A percentile compares a stretch with the other conserved stretches of the same genome.
Evolutionary conservation across 2,888 invertebrate species (phyloP).

Genomic region (Pammene aurita): DNA sequence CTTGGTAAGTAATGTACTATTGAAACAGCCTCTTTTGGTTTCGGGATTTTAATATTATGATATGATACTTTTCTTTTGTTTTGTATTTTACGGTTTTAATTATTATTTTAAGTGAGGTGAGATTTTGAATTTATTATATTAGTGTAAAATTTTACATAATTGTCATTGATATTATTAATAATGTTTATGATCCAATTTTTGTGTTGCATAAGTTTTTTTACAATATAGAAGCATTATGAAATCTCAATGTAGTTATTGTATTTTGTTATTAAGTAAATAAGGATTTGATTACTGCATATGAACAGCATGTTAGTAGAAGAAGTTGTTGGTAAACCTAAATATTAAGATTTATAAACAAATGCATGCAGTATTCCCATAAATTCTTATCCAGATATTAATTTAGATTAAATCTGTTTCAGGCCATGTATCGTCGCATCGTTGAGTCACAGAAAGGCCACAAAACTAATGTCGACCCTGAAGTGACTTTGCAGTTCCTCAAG

Average conservation of each 20-base stretch:
- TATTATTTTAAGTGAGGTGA: constrained; percentile 10
- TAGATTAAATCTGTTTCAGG: constrained; percentile 78
- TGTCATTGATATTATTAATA: not conserved
- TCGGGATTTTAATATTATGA: constrained; percentile 52
- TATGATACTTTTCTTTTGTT: constrained; percentile 40
- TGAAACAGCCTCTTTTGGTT: constrained; percentile 84
- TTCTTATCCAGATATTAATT: too few relatives aligned
- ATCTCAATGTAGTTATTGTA: not conserved
- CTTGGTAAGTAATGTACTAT: too few relatives aligned
- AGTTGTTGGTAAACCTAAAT: not conserved
- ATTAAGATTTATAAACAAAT: not conserved
- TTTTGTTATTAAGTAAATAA: not conserved
- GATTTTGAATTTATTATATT: constrained; percentile 2
- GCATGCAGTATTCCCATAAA: not conserved
- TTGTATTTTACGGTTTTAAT: constrained; percentile 20
- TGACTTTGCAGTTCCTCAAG: constrained; percentile 95
- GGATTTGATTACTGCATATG: not conserved
- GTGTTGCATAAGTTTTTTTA: too few relatives aligned
- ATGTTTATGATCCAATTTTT: not conserved
- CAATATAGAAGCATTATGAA: not conserved
- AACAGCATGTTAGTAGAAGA: constrained; percentile 9
- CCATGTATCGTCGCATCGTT: constrained; percentile 92
- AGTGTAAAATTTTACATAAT: not conserved
- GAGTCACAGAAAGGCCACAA: constrained; percentile 88
- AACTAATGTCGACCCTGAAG: constrained; percentile 92